These are phyloP conservation scores for Nothobranchius furzeri DNA, from an alignment of 2,113 vertebrate species.

Conservation along the genomic window DNA sequence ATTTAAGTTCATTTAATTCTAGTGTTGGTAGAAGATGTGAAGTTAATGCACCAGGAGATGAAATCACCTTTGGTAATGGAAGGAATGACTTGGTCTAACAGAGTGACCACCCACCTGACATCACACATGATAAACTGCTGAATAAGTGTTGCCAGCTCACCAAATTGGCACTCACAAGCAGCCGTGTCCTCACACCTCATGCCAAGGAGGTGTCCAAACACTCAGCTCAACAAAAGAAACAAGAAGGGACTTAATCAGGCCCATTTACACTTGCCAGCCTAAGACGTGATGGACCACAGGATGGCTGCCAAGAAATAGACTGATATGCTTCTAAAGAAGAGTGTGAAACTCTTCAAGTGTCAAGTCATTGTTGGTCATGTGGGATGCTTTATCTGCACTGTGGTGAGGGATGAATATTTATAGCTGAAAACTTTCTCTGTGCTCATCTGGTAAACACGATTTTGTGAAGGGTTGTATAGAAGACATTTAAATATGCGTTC, in stretches of 20 bases:
- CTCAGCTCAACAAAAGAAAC: slow-evolving; percentile 53
- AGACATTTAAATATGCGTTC: too few relatives aligned
- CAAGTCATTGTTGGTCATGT: neutral
- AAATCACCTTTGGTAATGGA: slow-evolving; percentile 33
- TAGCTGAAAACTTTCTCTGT: neutral
- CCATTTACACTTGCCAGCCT: slow-evolving; percentile 56
- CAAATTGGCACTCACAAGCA: slow-evolving; percentile 36
- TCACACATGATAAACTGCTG: slow-evolving; percentile 42
- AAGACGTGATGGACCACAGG: slow-evolving; percentile 16
- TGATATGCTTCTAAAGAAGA: slow-evolving; percentile 21
- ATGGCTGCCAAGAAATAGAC: slow-evolving; percentile 36
- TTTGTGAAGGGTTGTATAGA: too few relatives aligned
- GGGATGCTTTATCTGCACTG: neutral
- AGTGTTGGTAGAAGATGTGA: slow-evolving; percentile 43
- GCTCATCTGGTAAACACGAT: neutral
- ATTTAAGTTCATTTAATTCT: slow-evolving; percentile 13
- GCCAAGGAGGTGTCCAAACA: slow-evolving; percentile 61
- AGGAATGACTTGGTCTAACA: slow-evolving; percentile 36
- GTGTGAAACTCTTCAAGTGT: slow-evolving; percentile 13
- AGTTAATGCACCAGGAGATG: slow-evolving; percentile 19
- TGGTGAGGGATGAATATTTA: neutral
- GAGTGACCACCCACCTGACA: slow-evolving; percentile 60
- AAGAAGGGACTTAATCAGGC: slow-evolving; percentile 44
- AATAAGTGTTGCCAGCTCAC: slow-evolving; percentile 38
- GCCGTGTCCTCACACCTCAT: slow-evolving; percentile 36